A percentile compares a stretch with the other conserved stretches of the same genome.
Evolutionary conservation across 2,888 invertebrate species (phyloP).

Genomic region (Athalia rosae): DNA sequence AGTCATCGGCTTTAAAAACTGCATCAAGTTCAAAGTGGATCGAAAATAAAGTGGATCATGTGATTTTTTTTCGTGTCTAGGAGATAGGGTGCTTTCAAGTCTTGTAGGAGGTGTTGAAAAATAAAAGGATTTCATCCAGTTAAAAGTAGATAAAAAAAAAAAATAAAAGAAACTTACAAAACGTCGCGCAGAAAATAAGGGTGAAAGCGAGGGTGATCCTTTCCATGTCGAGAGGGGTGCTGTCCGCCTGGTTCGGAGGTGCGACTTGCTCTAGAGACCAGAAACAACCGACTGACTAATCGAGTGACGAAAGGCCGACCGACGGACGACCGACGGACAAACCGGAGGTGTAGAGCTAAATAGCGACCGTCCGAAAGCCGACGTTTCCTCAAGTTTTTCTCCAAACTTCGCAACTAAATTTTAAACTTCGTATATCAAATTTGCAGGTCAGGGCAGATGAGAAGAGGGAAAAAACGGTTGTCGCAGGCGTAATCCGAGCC

Average conservation of each 20-base stretch:
- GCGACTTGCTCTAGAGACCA: conserved; percentile 58
- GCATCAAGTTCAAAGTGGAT: no score
- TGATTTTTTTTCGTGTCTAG: no score
- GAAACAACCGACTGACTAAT: conserved; percentile 66
- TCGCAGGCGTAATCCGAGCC: no score
- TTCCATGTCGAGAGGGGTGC: conserved; percentile 29
- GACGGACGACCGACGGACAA: conserved; percentile 46
- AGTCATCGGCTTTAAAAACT: no score
- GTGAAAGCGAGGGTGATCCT: conserved; percentile 13
- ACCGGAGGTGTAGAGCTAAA: neutral
- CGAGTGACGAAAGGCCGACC: conserved; percentile 51
- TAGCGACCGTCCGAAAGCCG: neutral
- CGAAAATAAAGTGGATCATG: no score
- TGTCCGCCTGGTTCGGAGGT: conserved; percentile 49
- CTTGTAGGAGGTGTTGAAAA: neutral
- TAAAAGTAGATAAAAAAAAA: neutral
- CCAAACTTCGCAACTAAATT: no score
- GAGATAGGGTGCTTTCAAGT: no score
- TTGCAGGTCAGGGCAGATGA: no score
- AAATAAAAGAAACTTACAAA: conserved; percentile 38
- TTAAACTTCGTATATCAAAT: no score
- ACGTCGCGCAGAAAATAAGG: conserved; percentile 22
- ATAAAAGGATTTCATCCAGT: neutral
- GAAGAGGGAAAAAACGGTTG: no score
- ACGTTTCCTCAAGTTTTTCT: neutral